These are phyloP conservation scores for Ecdyonurus torrentis DNA, from an alignment of 2,888 invertebrate species.

Conservation along the genomic window DNA sequence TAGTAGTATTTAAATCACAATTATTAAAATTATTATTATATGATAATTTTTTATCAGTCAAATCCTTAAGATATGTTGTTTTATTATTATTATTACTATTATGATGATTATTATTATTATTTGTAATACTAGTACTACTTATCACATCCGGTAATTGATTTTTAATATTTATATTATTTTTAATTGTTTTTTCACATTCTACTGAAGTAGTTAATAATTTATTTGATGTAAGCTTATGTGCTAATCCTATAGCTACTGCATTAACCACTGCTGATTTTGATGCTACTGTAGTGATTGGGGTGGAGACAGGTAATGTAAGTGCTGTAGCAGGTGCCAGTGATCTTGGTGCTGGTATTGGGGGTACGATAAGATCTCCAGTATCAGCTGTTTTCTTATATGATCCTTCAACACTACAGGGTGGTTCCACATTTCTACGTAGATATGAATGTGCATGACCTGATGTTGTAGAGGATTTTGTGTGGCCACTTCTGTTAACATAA, in stretches of 20 bases:
- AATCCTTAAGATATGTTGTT: too few species aligned
- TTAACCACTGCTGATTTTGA: not conserved
- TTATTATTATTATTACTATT: too few species aligned
- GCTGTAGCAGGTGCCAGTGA: slow-evolving; percentile 14
- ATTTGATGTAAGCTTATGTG: not conserved
- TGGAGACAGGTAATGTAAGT: slow-evolving; percentile 15
- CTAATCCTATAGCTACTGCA: too few species aligned
- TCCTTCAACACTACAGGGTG: not conserved
- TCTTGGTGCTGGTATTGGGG: slow-evolving; percentile 18
- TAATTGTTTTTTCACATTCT: too few species aligned
- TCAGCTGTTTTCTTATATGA: slow-evolving; percentile 14
- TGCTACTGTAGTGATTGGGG: not conserved
- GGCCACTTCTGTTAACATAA: too few species aligned
- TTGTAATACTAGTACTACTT: too few species aligned
- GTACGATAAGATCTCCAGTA: slow-evolving; percentile 23
- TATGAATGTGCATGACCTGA: not conserved
- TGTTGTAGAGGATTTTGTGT: too few species aligned
- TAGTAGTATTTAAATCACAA: not conserved
- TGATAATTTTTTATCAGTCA: too few species aligned
- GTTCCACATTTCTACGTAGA: not conserved
- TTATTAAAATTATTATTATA: not conserved
- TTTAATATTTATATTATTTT: too few species aligned
- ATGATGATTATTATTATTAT: too few species aligned
- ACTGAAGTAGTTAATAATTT: not conserved
- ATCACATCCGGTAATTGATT: too few species aligned